A percentile compares a stretch with the other conserved stretches of the same genome.
Conservation (phyloP, 2,113 vertebrate genomes). For the Geothlypis trichas region DNA sequence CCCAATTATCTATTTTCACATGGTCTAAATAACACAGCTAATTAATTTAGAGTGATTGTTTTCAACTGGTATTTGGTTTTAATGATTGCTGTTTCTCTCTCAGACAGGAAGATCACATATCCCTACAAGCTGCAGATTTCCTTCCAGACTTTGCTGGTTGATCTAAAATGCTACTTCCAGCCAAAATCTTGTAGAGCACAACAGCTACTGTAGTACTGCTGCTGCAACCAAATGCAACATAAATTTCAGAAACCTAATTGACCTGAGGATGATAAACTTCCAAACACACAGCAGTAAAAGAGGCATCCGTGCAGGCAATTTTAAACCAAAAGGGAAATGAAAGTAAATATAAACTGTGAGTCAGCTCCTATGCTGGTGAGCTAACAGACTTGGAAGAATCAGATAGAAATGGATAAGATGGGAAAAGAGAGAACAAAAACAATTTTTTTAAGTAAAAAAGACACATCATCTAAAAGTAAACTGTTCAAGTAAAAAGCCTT, state of each 20-base stretch:
- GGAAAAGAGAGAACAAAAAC: neutral
- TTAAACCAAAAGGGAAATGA: neutral
- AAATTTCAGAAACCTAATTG: neutral
- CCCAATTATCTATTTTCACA: neutral
- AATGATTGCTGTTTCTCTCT: neutral
- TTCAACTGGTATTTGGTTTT: neutral
- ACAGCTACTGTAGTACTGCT: neutral
- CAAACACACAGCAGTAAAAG: neutral
- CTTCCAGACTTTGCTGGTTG: neutral
- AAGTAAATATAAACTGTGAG: neutral
- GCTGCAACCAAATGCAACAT: neutral
- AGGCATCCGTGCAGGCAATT: neutral
- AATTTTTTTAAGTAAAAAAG: neutral
- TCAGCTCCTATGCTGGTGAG: neutral
- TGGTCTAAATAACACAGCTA: neutral
- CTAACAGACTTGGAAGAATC: neutral
- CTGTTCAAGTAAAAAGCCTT: neutral
- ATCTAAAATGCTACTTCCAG: neutral
- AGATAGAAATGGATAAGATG: neutral
- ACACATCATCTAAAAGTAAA: neutral
- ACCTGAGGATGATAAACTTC: neutral
- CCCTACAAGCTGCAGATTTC: neutral
- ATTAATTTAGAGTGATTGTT: conserved; percentile 26
- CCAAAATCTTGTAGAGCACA: neutral
- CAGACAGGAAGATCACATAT: neutral